Evolutionary conservation across 2,797 vertebrate genomes (phyloP).

Genomic region (Bradypodion pumilum): DNA sequence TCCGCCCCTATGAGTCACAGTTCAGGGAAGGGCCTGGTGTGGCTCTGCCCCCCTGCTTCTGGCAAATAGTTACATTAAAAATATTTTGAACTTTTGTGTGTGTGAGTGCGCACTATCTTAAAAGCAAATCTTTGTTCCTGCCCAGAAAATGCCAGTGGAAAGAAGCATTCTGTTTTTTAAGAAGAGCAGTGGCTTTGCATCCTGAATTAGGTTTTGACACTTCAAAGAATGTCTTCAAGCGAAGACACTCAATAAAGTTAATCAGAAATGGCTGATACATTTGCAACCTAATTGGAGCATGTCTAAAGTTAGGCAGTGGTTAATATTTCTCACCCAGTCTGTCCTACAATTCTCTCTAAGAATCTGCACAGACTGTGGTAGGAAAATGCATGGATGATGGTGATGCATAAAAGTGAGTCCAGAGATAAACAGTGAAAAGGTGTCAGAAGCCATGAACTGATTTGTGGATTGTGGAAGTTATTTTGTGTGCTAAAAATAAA

Average conservation of each 20-base stretch:
- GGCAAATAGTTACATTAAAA: not conserved
- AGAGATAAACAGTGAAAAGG: not conserved
- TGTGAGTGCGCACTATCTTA: not conserved
- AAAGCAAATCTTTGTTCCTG: not conserved
- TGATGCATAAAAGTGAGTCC: not conserved
- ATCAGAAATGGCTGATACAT: not conserved
- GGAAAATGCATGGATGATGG: not conserved
- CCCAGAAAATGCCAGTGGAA: not conserved
- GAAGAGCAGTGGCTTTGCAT: not conserved
- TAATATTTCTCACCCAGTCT: not conserved
- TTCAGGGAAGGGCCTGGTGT: no score
- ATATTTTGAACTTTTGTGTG: not conserved
- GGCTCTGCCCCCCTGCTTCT: no score
- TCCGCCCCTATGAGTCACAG: no score
- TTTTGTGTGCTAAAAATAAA: conserved; percentile 3
- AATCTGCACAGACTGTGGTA: not conserved
- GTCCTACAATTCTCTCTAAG: not conserved
- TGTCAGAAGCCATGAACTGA: not conserved
- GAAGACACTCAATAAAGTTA: not conserved
- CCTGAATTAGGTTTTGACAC: conserved; percentile 12
- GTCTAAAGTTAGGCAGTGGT: not conserved
- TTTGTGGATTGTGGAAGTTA: not conserved
- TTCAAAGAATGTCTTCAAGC: conserved; percentile 30
- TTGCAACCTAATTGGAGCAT: conserved; percentile 24
- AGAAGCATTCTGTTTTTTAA: not conserved